Evolutionary conservation across 2,113 vertebrate species (phyloP), one percentile per base, ranked within the genome.

Genomic region (Pygoscelis adeliae): DNA sequence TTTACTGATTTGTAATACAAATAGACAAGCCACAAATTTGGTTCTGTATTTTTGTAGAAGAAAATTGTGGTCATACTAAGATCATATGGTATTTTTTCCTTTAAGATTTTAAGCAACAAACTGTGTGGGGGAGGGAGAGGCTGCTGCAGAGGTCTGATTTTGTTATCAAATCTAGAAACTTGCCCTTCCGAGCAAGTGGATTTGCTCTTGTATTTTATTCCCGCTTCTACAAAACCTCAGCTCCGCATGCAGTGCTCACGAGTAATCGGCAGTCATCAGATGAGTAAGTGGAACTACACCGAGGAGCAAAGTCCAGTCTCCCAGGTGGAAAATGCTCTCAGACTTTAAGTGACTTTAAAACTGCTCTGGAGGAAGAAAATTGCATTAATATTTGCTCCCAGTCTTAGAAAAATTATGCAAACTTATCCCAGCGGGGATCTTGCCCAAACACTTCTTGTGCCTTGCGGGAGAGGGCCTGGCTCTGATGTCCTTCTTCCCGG

Each of bases 1-100:
- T 44, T 71, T 81, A 16, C 38, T 87, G 70, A 38, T 96, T 93
- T 96, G 77, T 95, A 93, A 96, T 92, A 71, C 72, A 94, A 96
- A 95, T 32, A 93, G 63, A 56, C 34, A 80, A 86, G 29, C 50
- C 10, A 53, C 50, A 84, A 20, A 94, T 93, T 70, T 87, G 87
- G 55, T 67, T 92, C 69, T 14, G 49, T 52, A 53, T 40, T 90
- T 91, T 91, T 53, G 72, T 38, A 66, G 65, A 42, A 56, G 56
- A 70, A 71, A 83, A 66, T 7, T 13, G 6, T 42, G 65, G 30
- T 69, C 38, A 26, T 4, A 7, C 15, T 59, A 56, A 67, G 46
- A 80, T 55, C 0, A 0, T 50, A 74, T 23, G 15, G 5, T 34
- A 4, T 25, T 74, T 76, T 82, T 85, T 49, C 53, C 29, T 61